Evolutionary conservation across 2,797 vertebrate genomes (phyloP), one percentile per base, ranked within the genome.

Genomic region (Trachops cirrhosus): DNA sequence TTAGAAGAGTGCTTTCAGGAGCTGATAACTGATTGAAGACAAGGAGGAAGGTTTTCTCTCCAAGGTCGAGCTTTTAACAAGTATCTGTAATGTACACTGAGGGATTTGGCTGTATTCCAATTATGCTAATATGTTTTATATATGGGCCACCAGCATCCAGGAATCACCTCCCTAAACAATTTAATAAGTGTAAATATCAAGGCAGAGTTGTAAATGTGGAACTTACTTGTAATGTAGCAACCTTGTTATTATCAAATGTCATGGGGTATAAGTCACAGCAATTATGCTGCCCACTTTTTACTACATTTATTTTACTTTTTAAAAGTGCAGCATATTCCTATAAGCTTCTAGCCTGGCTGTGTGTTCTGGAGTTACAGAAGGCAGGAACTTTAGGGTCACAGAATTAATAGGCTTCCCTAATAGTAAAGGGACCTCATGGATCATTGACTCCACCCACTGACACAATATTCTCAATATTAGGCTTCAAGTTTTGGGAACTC

Each of bases 211-310:
- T 95, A 98, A 97, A 98, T 96, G 97, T 97, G 93, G 96, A 89
- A 97, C 94, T 97, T 98, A 91, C 97, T 97, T 98, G 89, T 92
- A 41, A 98, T 93, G 77, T 97, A 97, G 96, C 95, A 96, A 84
- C 80, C 84, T 96, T 89, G 74, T 96, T 96, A 96, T 94, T 86
- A 91, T 96, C 85, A 97, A 97, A 85, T 96, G 92, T 64, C 91
- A 96, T 94, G 90, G 86, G 96, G 88, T 97, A 95, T 98, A 97
- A 97, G 94, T 98, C 98, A 97, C 57, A 95, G 92, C 96, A 98
- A 93, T 98, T 97, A 98, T 92, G 70, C 95, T 95, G 92, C 91
- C 91, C 97, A 86, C 94, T 98, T 96, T 97, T 37, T 90, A 39
- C 79, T 97, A 93, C 94, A 92, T 97, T 96, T 97, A 92, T 88